phyloP scores from a whole-genome alignment of 2,113 vertebrate species.

The Triplophysa siluroides region DNA sequence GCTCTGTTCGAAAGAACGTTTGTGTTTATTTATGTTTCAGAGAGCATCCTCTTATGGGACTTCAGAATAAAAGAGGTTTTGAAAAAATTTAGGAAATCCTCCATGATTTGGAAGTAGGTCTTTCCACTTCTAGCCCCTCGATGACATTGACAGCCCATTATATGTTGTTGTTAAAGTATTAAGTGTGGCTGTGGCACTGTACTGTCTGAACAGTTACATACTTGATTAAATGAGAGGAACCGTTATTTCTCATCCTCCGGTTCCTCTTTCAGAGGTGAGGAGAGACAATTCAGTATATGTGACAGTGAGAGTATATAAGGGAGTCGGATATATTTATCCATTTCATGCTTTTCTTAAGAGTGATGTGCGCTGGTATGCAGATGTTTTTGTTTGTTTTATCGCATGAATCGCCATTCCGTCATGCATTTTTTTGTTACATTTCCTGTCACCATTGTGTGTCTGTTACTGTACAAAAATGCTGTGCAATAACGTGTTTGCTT shows the following conservation, averaged over 20 bases:
- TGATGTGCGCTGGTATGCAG: conserved; percentile 40
- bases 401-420: conserved; percentile 17
- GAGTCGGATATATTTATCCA: conserved; percentile 37
- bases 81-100: conserved; percentile 82
- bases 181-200: conserved; percentile 32
- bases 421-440: conserved; percentile 19
- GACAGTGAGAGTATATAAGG: not conserved
- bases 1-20: conserved; percentile 63
- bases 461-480: conserved; percentile 1
- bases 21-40: conserved; percentile 80
- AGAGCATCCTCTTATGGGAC: conserved; percentile 81
- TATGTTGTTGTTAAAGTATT: conserved; percentile 52
- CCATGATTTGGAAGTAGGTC: conserved; percentile 84
- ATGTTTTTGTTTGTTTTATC: conserved; percentile 15
- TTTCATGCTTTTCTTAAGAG: conserved; percentile 44
- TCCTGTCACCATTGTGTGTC: not conserved
- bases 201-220: conserved; percentile 35
- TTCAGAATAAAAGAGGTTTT: conserved; percentile 83
- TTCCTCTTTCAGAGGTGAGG: conserved; percentile 49
- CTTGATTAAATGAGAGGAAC: conserved; percentile 47
- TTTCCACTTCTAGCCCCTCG: conserved; percentile 66
- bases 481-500: conserved; percentile 42
- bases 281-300: conserved; percentile 2
- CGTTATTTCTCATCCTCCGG: conserved; percentile 57
- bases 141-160: conserved; percentile 55